Base-by-base conservation (phyloP, 2,888 invertebrate species). In the Thymelicus acteon region DNA sequence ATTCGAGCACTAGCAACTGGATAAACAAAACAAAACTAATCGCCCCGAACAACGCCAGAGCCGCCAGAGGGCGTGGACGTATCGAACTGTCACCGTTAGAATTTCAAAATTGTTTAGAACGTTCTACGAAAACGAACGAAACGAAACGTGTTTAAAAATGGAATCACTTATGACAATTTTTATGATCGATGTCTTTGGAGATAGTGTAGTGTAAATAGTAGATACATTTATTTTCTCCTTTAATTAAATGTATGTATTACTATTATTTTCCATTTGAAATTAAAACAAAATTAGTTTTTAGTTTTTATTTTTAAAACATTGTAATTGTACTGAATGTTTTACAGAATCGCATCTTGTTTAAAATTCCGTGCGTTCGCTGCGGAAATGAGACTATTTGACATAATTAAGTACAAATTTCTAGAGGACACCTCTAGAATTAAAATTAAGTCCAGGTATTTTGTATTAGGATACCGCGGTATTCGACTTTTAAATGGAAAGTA, bases 301-400 rank as follows among this genome's bases (percentile, higher is more conserved):
- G 12, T 54, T 54, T 4, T 24, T 54, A 24, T 31, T 54, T 52
- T 54, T 3, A 24, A 54, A 24, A 12, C 54, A 24, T 10, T 24
- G 52, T 52, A 24, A 24, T 19, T 7, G 19, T 24, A 24, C 54
- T 54, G 12, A 54, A 24, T 24, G 54, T 24, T 0, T 19, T 24
- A 54, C 54, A 10, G 54, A 10, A 24, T 54, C 44, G 37, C 54
- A 6, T 44, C 48, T 58, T 69, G 19, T 60, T 63, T 69, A 63
- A 39, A 49, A 69, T 69, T 63, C 69, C 13, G 12, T 24, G 19
- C 58, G 62, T 58, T 15, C 58, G n/a, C 63, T 0, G 31, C 58
- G 63, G 63, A 82, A 83, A 85, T 87, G 85, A 86, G 82, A 77
- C 78, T 60, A 84, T 87, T 86, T 83, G 82, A 80, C 82, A 85